Conservation (phyloP, 2,888 invertebrate genomes). For the Acleris emargana region DNA sequence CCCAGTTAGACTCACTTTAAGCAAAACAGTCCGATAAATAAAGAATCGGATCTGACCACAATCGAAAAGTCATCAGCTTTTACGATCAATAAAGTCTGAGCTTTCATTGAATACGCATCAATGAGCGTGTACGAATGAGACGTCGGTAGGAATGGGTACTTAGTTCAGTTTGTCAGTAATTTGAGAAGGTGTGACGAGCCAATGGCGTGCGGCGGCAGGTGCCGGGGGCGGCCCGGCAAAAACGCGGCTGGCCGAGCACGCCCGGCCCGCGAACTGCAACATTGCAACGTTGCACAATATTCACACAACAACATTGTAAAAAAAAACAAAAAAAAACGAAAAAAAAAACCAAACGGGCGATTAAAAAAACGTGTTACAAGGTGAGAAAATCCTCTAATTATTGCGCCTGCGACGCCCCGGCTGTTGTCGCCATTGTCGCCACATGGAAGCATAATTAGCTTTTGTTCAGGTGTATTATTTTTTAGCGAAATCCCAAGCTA, state of each 20-base stretch:
- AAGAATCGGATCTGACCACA: constrained; percentile 7
- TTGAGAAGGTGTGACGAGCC: constrained; percentile 44
- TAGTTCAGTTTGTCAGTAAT: constrained; percentile 34
- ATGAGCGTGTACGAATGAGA: constrained; percentile 33
- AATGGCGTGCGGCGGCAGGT: constrained; percentile 32
- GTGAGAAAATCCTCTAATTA: constrained; percentile 82
- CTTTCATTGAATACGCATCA: constrained; percentile 30
- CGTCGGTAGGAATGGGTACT: constrained; percentile 32
- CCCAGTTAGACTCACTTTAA: constrained; percentile 26
- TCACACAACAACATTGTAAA: constrained; percentile 35
- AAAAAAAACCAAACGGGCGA: constrained; percentile 50
- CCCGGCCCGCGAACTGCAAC: constrained; percentile 10
- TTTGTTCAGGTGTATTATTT: constrained; percentile 74
- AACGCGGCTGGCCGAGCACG: constrained; percentile 28
- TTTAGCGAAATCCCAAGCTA: constrained; percentile 58
- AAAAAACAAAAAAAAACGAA: constrained; percentile 52
- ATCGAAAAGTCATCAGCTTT: constrained; percentile 16
- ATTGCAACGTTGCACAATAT: constrained; percentile 18
- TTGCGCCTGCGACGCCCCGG: constrained; percentile 62
- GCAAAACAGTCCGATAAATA: constrained; percentile 12
- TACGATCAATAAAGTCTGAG: constrained; percentile 20
- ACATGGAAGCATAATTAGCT: constrained; percentile 74
- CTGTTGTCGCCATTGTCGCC: constrained; percentile 66
- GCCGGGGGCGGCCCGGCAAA: constrained; percentile 30
- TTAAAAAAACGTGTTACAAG: constrained; percentile 67